phyloP scores from a whole-genome alignment of 2,888 invertebrate genomes.

The Drosophila leonis region DNA sequence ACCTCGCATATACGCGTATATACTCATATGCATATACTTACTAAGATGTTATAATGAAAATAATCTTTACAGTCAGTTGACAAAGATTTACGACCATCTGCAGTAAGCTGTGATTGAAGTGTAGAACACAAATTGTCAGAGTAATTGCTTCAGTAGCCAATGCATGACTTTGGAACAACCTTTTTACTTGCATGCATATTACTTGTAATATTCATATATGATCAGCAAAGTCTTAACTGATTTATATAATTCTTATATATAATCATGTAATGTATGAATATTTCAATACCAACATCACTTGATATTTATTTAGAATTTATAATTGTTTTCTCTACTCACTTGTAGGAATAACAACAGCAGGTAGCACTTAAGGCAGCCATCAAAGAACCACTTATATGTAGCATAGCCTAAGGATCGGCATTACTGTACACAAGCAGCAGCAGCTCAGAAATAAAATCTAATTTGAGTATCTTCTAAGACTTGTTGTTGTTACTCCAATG shows the following conservation, averaged over 20 bases:
- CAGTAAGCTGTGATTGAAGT: no score
- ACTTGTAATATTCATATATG: neutral
- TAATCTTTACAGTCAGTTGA: no score
- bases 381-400: neutral
- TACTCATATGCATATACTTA: no score
- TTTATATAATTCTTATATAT: neutral
- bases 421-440: constrained; percentile 11
- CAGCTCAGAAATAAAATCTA: constrained; percentile 61
- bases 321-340: neutral
- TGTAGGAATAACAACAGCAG: constrained; percentile 2
- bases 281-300: neutral
- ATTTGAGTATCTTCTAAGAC: constrained; percentile 68
- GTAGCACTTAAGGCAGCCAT: constrained; percentile 1
- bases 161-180: neutral
- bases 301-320: neutral
- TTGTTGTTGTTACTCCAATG: constrained; percentile 26
- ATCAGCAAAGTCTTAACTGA: neutral
- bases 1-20: no score
- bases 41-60: no score
- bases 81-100: no score
- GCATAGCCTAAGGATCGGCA: neutral
- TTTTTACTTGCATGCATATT: no score
- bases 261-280: neutral
- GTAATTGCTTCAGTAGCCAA: no score
- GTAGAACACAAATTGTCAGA: no score